phyloP scores from a whole-genome alignment of 2,888 invertebrate genomes.

The Pammene fasciana region DNA sequence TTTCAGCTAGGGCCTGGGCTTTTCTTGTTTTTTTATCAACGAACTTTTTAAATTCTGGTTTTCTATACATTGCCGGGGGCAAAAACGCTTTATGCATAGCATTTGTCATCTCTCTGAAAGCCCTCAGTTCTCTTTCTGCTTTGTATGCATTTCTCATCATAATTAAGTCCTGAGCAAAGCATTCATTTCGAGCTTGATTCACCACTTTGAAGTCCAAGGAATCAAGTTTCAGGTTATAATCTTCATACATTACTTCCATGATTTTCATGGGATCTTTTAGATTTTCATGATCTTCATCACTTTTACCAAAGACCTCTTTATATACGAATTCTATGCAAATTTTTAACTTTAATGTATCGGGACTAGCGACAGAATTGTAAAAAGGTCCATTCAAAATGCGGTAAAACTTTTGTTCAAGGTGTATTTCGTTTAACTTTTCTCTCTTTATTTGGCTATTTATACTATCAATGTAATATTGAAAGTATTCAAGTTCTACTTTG shows the following conservation, averaged over 20 bases:
- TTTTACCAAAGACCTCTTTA: constrained; percentile 75
- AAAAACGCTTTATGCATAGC: constrained; percentile 77
- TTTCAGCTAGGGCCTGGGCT: constrained; percentile 57
- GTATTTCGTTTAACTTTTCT: constrained; percentile 68
- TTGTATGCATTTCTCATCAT: constrained; percentile 73
- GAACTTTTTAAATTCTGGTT: constrained; percentile 65
- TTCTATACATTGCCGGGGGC: constrained; percentile 63
- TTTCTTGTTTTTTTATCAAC: constrained; percentile 66
- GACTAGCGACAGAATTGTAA: constrained; percentile 74
- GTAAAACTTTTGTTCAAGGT: constrained; percentile 73
- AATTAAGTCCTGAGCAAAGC: constrained; percentile 74
- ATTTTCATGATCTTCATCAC: constrained; percentile 75
- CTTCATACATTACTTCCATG: constrained; percentile 76
- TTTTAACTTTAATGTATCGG: constrained; percentile 68
- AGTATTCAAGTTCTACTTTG: constrained; percentile 71
- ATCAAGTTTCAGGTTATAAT: constrained; percentile 72
- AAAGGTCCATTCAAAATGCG: constrained; percentile 71
- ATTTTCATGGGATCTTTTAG: constrained; percentile 77
- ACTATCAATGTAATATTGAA: constrained; percentile 72
- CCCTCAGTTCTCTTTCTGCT: constrained; percentile 71
- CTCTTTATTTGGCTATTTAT: constrained; percentile 67
- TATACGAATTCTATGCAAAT: constrained; percentile 79
- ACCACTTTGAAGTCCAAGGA: constrained; percentile 74
- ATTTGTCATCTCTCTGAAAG: constrained; percentile 75
- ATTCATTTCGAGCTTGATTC: constrained; percentile 71